These are phyloP conservation scores for Meda fulgida DNA, from an alignment of 2,797 vertebrate species.

Conservation along the genomic window DNA sequence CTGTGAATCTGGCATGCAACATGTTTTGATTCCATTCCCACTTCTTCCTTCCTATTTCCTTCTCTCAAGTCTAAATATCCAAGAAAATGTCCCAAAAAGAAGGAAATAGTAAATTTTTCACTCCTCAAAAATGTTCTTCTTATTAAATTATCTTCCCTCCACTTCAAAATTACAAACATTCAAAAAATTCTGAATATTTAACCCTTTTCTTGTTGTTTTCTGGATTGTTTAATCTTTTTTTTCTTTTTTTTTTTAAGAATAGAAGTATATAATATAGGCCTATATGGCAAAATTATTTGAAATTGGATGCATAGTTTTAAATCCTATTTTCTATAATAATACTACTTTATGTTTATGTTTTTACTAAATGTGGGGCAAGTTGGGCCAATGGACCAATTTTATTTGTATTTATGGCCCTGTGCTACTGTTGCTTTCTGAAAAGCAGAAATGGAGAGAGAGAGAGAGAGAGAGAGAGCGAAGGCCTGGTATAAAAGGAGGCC, in stretches of 20 bases:
- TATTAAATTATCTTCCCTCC: not conserved
- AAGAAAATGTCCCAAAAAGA: not conserved
- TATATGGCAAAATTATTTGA: not conserved
- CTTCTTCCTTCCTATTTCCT: not conserved
- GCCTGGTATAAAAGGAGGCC: slow-evolving; percentile 44
- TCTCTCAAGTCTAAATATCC: not conserved
- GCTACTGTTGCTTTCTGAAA: not conserved
- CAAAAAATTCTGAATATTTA: not conserved
- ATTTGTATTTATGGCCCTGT: not conserved
- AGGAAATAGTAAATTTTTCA: not conserved
- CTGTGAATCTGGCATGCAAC: not conserved
- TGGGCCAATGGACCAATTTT: not conserved
- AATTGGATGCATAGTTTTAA: not conserved
- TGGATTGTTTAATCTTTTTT: not conserved
- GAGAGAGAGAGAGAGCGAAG: slow-evolving; percentile 13
- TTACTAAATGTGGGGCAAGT: not conserved
- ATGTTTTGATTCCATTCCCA: not conserved
- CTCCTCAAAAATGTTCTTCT: not conserved
- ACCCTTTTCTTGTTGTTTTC: not conserved
- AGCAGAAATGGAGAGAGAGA: slow-evolving; percentile 20
- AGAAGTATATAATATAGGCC: not conserved
- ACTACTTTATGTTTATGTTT: not conserved
- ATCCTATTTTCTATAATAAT: not conserved
- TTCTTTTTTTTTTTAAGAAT: not conserved
- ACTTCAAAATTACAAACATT: not conserved